Base-by-base conservation (phyloP, 2,797 vertebrate genomes). In the Pseudochirops cupreus region DNA sequence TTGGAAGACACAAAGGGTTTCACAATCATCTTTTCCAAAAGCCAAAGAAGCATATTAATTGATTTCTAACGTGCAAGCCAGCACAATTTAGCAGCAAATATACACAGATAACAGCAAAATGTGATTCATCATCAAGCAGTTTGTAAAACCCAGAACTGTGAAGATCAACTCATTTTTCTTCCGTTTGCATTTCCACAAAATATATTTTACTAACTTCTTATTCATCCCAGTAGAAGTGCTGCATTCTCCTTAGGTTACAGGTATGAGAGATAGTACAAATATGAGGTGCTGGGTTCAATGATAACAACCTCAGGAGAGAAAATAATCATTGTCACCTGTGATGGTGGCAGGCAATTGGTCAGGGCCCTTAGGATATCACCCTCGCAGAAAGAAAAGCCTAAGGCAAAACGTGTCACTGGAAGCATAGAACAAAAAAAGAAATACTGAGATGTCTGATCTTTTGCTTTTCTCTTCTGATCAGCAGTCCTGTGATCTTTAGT, bases 81-180 rank as follows among this genome's bases (percentile, higher is more conserved):
- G 58, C 4, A 94, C 13, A 94, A 58, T 93, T 94, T 92, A 13
- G 1, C 46, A 67, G 50, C 24, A 21, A 91, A 54, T 92, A 29
- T 46, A 58, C 90, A 96, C 33, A 28, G 33, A 93, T 56, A 92
- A 26, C 28, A 31, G 28, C 46, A 54, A 54, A 4, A 90, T 54
- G 14, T 90, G 14, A 53, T 90, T 31, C 62, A 1, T 87, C 53
- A 87, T 56, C 13, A 90, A 53, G 89, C 50, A 50, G 7, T 54
- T 53, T 28, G 28, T 50, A 33, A 53, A 93, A 90, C 21, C 4
- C 12, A 93, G 74, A 18, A 67, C n/a, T 92, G 28, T 94, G 52
- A 95, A 95, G 2, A 57, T 62, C 52, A 93, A 82, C 7, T 54
- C 4, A 56, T 92, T 91, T 94, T 91, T 10, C 55, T 90, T 91